phyloP scores from a whole-genome alignment of 1,140 invertebrate species.

The Diuraphis noxia region DNA sequence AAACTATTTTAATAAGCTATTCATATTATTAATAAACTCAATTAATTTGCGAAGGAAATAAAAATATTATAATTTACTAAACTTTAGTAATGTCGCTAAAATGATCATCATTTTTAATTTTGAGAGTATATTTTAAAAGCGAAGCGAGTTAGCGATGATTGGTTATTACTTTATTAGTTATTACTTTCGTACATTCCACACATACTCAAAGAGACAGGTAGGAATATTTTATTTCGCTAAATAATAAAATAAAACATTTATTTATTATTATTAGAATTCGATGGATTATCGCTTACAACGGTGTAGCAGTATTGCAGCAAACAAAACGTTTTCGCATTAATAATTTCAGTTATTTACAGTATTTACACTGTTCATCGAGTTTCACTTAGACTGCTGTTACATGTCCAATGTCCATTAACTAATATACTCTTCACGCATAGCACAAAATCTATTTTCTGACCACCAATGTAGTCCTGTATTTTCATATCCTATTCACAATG shows the following conservation, averaged over 20 bases:
- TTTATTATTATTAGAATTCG: background rate
- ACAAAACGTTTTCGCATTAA: background rate
- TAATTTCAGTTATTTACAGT: background rate
- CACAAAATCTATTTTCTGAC: background rate
- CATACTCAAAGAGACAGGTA: background rate
- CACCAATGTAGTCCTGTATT: background rate
- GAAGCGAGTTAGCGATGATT: background rate
- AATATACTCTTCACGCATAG: no score
- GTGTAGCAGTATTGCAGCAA: background rate
- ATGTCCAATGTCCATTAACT: background rate
- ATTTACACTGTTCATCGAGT: background rate
- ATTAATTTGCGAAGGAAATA: background rate
- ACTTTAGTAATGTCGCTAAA: background rate
- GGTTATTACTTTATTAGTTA: background rate
- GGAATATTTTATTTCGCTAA: background rate
- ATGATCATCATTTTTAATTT: background rate
- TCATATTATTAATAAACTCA: background rate
- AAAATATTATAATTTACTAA: background rate
- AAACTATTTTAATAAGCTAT: background rate
- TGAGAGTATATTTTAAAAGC: background rate
- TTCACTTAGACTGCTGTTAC: background rate
- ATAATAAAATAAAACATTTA: background rate
- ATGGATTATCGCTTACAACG: background rate
- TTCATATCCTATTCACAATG: background rate
- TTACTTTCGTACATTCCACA: background rate